Evolutionary conservation across 2,797 vertebrate genomes (phyloP).

Genomic region (Morelia viridis): DNA sequence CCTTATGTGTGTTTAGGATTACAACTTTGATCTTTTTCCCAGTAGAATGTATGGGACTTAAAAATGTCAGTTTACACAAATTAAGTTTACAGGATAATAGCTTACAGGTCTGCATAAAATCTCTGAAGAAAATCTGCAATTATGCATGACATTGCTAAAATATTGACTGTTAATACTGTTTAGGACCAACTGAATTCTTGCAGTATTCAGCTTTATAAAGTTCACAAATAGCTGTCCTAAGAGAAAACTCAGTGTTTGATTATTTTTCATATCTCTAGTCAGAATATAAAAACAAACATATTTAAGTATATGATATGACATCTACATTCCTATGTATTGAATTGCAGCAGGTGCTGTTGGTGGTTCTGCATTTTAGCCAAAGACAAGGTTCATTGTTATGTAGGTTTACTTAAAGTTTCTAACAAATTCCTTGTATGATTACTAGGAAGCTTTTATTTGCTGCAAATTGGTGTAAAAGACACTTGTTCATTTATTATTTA

Average conservation of each 20-base stretch:
- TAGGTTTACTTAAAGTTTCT: slow-evolving; percentile 64
- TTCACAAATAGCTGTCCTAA: slow-evolving; percentile 59
- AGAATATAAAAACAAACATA: slow-evolving; percentile 68
- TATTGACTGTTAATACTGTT: slow-evolving; percentile 13
- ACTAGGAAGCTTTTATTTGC: slow-evolving; percentile 45
- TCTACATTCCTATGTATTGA: slow-evolving; percentile 69
- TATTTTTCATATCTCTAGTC: slow-evolving; percentile 63
- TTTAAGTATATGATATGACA: slow-evolving; percentile 66
- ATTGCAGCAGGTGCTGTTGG: slow-evolving; percentile 71
- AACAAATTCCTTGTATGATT: slow-evolving; percentile 57
- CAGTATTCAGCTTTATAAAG: slow-evolving; percentile 28
- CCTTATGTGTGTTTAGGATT: not conserved
- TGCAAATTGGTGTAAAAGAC: slow-evolving; percentile 45
- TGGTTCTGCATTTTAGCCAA: slow-evolving; percentile 45
- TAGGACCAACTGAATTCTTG: slow-evolving; percentile 28
- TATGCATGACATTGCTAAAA: slow-evolving; percentile 17
- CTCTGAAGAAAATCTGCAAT: slow-evolving; percentile 27
- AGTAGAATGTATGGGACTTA: not conserved
- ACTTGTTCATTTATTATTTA: not conserved
- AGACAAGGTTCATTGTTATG: slow-evolving; percentile 65
- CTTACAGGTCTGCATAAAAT: slow-evolving; percentile 39
- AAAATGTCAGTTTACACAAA: not conserved
- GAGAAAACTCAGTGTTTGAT: slow-evolving; percentile 49
- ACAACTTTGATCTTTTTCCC: not conserved
- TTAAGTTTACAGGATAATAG: not conserved